Percentiles rank a stretch among this genome's conserved stretches.
phyloP scores from a whole-genome alignment of 2,888 invertebrate genomes.

The Chironomus riparius region DNA sequence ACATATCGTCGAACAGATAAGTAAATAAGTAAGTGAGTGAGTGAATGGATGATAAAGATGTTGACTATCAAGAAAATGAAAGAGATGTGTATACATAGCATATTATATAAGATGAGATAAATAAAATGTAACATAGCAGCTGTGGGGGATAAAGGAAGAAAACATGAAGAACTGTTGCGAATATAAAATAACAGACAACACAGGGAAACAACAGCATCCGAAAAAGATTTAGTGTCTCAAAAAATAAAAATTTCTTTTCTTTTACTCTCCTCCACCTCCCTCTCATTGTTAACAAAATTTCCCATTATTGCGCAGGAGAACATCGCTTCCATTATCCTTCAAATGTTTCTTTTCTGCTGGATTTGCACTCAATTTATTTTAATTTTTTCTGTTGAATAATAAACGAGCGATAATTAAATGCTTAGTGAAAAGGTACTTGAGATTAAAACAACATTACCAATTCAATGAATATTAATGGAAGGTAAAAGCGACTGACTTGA shows the following conservation, averaged over 20 bases:
- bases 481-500: background rate
- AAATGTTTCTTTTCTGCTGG: background rate
- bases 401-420: slow-evolving; percentile 25
- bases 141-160: background rate
- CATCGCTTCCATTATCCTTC: background rate
- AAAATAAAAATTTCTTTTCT: background rate
- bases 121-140: background rate
- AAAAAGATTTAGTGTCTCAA: background rate
- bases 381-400: slow-evolving; percentile 21
- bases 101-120: too few species aligned
- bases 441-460: slow-evolving; percentile 23
- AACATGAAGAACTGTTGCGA: background rate
- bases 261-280: too few species aligned
- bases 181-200: too few species aligned
- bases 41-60: background rate
- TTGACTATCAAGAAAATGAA: too few species aligned
- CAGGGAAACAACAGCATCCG: background rate
- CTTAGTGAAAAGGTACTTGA: slow-evolving; percentile 19
- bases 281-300: background rate
- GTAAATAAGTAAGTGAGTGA: background rate
- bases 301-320: background rate
- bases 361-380: slow-evolving; percentile 14
- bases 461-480: slow-evolving; percentile 24
- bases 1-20: too few species aligned
- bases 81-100: too few species aligned